These are phyloP conservation scores for Epizoanthus scotinus DNA, from an alignment of 92 coral and sea anemone genomes.

Conservation along the genomic window DNA sequence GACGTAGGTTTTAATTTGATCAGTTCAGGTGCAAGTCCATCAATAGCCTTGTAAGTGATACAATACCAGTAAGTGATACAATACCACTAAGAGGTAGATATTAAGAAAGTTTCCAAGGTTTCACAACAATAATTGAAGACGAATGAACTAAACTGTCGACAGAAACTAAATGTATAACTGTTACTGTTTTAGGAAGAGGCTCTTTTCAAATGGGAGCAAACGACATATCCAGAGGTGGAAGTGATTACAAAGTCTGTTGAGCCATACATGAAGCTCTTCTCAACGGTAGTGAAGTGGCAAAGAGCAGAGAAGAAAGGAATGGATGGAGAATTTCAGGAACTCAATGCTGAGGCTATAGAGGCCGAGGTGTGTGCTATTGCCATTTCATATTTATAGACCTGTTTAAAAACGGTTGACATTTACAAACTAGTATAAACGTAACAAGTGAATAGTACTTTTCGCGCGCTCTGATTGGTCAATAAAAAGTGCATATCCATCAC, in stretches of 20 bases:
- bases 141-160: neutral
- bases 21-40: too few species aligned
- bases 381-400: neutral
- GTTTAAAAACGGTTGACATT: neutral
- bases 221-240: slow-evolving; percentile 92
- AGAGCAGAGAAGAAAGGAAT: slow-evolving; percentile 99
- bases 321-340: slow-evolving; percentile 97
- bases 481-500: too few species aligned
- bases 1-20: too few species aligned
- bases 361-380: slow-evolving; percentile 74
- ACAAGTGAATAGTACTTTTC: too few species aligned
- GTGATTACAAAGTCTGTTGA: slow-evolving; percentile 85
- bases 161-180: neutral
- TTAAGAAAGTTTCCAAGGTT: too few species aligned
- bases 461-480: too few species aligned
- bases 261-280: slow-evolving; percentile 96
- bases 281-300: slow-evolving; percentile 94
- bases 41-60: too few species aligned
- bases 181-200: slow-evolving; percentile 78
- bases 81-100: too few species aligned
- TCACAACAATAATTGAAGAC: too few species aligned
- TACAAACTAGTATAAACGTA: too few species aligned
- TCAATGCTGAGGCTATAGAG: slow-evolving; percentile 91
- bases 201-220: slow-evolving; percentile 97
- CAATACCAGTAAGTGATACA: too few species aligned